phyloP scores from a whole-genome alignment of 1,140 invertebrate species.

The Agrypnia vestita region DNA sequence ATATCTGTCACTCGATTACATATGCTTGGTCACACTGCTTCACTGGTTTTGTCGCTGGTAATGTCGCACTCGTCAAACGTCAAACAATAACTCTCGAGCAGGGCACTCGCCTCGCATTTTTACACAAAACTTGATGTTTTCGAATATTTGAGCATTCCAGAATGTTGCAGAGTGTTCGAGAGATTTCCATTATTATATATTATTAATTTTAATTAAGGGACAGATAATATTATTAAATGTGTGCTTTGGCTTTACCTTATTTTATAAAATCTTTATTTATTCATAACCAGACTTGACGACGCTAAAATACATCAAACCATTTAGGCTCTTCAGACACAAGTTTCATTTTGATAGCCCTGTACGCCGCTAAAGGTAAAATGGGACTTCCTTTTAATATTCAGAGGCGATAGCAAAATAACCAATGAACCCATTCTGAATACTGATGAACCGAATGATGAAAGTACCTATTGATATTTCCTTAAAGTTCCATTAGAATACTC shows the following conservation, averaged over 20 bases:
- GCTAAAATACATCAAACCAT: no score
- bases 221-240: neutral
- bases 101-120: no score
- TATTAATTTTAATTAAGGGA: neutral
- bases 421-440: slow-evolving; percentile 31
- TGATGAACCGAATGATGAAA: slow-evolving; percentile 28
- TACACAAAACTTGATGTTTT: no score
- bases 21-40: no score
- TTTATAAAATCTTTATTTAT: neutral
- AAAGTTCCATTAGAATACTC: neutral
- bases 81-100: no score
- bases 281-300: neutral
- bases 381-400: slow-evolving; percentile 43
- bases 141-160: no score
- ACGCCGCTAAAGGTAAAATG: slow-evolving; percentile 6
- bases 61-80: no score
- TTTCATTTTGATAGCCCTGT: neutral
- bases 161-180: neutral
- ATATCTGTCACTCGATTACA: no score
- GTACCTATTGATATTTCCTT: slow-evolving; percentile 25
- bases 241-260: neutral
- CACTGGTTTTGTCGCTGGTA: no score
- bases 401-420: slow-evolving; percentile 47
- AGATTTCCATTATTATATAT: neutral
- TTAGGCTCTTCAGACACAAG: neutral